A percentile compares a stretch with the other conserved stretches of the same genome.
Evolutionary conservation across 2,888 invertebrate genomes (phyloP).

Genomic region (Calameuta filiformis): DNA sequence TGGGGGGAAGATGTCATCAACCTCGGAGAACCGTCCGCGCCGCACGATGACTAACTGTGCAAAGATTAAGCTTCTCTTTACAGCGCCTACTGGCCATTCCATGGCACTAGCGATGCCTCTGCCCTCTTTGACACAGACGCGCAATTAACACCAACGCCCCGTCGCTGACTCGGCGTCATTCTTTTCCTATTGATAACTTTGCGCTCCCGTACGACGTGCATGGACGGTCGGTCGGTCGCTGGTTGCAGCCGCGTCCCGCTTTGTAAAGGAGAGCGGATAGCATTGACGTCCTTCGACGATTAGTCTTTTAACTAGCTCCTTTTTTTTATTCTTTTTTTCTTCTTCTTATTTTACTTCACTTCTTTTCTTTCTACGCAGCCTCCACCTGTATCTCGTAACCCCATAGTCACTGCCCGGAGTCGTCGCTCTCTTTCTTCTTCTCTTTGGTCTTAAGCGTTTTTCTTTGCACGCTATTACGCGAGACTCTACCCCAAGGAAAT

Average conservation of each 20-base stretch:
- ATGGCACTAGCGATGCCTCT: neutral
- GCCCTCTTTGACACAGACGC: constrained; percentile 5
- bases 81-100: constrained; percentile 12
- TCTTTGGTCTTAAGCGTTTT: neutral
- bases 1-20: constrained; percentile 36
- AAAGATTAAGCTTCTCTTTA: constrained; percentile 43
- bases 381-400: neutral
- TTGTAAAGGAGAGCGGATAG: neutral
- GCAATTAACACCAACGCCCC: constrained; percentile 6
- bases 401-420: neutral
- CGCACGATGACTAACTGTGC: constrained; percentile 47
- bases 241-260: neutral
- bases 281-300: neutral
- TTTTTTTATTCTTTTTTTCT: neutral
- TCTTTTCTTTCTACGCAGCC: neutral
- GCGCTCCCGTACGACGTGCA: neutral
- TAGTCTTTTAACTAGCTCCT: neutral
- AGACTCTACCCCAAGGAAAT: neutral
- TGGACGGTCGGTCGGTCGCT: neutral
- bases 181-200: constrained; percentile 6
- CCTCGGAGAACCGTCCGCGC: constrained; percentile 31
- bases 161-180: constrained; percentile 1
- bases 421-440: neutral
- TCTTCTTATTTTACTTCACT: neutral
- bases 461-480: neutral